These are phyloP conservation scores for Orchestia grillus DNA, from an alignment of 1,140 invertebrate species.

Conservation along the genomic window DNA sequence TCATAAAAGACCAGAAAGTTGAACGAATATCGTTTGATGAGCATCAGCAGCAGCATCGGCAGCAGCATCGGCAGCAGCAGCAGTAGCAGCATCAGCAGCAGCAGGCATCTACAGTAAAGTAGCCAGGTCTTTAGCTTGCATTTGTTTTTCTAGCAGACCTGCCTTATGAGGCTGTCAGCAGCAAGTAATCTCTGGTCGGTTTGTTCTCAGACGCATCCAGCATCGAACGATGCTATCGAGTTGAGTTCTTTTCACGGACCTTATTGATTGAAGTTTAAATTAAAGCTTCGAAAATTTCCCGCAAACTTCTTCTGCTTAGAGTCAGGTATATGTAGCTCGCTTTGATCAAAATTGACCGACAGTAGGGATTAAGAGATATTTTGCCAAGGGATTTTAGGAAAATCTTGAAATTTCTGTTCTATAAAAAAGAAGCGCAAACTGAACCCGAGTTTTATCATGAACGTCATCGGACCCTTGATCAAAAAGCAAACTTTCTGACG, in stretches of 20 bases:
- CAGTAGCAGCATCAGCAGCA: too few relatives aligned
- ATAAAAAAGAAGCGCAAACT: too few relatives aligned
- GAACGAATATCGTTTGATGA: too few relatives aligned
- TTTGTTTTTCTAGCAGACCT: background rate
- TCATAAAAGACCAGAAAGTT: too few relatives aligned
- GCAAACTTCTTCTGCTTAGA: background rate
- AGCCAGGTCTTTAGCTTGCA: background rate
- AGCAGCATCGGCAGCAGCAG: too few relatives aligned
- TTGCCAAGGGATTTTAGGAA: background rate
- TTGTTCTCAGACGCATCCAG: background rate
- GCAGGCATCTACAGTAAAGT: too few relatives aligned
- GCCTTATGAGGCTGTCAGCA: background rate
- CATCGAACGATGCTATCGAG: background rate
- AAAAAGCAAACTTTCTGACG: too few relatives aligned
- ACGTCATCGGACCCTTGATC: too few relatives aligned
- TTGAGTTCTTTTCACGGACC: background rate
- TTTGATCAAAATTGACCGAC: background rate
- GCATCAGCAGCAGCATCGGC: too few relatives aligned
- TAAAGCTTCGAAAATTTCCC: background rate
- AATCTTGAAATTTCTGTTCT: background rate
- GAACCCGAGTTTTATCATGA: too few relatives aligned
- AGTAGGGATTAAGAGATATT: background rate
- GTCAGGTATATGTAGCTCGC: background rate
- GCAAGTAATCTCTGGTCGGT: background rate
- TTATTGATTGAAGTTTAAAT: background rate